Conservation (phyloP, 2,888 invertebrate genomes). For the Chrysina gloriosa region DNA sequence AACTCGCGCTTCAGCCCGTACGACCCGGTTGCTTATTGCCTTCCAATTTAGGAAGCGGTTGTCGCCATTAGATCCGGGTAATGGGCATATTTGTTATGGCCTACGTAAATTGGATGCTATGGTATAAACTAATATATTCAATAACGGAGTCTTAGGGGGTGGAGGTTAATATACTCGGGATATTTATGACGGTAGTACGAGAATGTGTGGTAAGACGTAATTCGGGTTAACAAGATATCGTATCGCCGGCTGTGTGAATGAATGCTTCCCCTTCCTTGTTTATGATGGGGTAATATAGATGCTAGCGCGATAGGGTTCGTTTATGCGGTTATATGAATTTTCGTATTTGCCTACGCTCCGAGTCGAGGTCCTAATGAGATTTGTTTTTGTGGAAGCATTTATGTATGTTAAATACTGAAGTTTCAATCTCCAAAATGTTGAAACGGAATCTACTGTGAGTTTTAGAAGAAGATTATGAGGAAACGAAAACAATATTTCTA, state of each 20-base stretch:
- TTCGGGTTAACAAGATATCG: constrained; percentile 5
- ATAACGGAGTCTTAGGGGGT: not conserved
- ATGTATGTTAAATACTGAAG: too few relatives aligned
- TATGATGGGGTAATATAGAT: not conserved
- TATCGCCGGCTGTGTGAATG: not conserved
- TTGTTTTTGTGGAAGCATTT: too few relatives aligned
- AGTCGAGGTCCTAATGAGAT: too few relatives aligned
- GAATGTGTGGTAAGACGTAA: constrained; percentile 14
- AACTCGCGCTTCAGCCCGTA: too few relatives aligned
- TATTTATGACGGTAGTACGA: constrained; percentile 13
- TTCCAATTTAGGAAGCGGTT: constrained; percentile 21
- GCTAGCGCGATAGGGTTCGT: not conserved
- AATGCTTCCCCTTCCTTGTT: not conserved
- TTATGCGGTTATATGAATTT: not conserved
- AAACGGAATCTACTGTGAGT: too few relatives aligned
- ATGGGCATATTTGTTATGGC: constrained; percentile 23
- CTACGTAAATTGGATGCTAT: constrained; percentile 4
- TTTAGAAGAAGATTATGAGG: too few relatives aligned
- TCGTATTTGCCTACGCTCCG: too few relatives aligned
- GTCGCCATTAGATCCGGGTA: not conserved
- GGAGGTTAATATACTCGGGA: constrained; percentile 1
- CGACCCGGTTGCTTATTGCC: too few relatives aligned
- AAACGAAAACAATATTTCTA: too few relatives aligned
- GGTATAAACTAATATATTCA: constrained; percentile 22
- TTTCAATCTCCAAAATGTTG: too few relatives aligned